Evolutionary conservation across 2,888 invertebrate species (phyloP).

Genomic region (Acronicta aceris): DNA sequence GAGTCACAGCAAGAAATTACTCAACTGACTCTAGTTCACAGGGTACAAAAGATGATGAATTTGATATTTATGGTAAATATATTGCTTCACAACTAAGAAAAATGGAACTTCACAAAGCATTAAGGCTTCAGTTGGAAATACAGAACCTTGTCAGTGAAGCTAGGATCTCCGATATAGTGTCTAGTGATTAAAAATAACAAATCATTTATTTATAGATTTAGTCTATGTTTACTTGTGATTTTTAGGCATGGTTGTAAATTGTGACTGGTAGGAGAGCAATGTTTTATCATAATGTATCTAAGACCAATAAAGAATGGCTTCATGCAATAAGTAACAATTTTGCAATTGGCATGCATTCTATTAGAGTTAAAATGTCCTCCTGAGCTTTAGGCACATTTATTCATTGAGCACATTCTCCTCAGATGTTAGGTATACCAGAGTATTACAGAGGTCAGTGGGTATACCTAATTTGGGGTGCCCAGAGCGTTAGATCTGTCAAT

Average conservation of each 20-base stretch:
- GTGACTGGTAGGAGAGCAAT: too few species aligned
- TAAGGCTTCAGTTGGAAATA: slow-evolving; percentile 73
- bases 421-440: too few species aligned
- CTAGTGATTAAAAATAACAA: slow-evolving; percentile 39
- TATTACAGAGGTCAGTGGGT: too few species aligned
- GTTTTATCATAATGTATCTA: too few species aligned
- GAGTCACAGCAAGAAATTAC: slow-evolving; percentile 56
- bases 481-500: too few species aligned
- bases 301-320: too few species aligned
- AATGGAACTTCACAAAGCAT: slow-evolving; percentile 71
- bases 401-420: too few species aligned
- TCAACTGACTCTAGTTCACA: slow-evolving; percentile 54
- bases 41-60: slow-evolving; percentile 71
- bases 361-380: too few species aligned
- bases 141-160: slow-evolving; percentile 76
- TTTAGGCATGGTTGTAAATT: background rate
- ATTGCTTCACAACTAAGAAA: slow-evolving; percentile 75
- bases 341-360: too few species aligned
- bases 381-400: too few species aligned
- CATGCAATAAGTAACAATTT: too few species aligned
- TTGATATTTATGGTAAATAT: slow-evolving; percentile 79
- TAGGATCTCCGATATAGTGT: slow-evolving; percentile 65
- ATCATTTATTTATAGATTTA: background rate
- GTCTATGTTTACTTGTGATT: background rate
- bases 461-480: too few species aligned